Conservation (phyloP, 2,113 vertebrate species). For the Prunella himalayana region DNA sequence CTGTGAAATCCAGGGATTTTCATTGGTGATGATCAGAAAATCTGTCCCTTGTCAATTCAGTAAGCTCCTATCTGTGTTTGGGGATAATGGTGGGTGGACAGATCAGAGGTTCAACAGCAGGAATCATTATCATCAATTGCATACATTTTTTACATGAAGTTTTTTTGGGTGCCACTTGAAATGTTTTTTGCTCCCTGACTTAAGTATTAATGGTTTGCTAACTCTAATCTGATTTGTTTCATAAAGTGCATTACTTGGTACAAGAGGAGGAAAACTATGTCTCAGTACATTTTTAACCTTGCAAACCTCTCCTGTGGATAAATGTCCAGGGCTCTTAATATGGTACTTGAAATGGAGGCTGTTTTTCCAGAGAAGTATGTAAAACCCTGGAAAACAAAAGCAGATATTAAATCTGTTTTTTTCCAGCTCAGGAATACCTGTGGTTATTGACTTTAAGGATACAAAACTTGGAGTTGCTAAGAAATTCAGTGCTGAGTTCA, state of each 20-base stretch:
- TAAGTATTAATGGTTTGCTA: neutral
- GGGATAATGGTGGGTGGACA: neutral
- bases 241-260: neutral
- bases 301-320: neutral
- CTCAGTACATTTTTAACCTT: neutral
- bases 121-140: neutral
- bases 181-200: neutral
- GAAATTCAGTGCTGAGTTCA: neutral
- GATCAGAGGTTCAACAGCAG: neutral
- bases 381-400: neutral
- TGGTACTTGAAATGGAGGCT: neutral
- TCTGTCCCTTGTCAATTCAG: neutral
- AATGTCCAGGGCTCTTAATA: neutral
- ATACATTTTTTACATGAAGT: fast-evolving
- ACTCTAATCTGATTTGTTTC: neutral
- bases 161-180: neutral
- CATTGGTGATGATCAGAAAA: neutral
- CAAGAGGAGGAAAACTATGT: neutral
- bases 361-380: neutral
- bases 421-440: neutral
- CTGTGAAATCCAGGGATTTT: neutral
- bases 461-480: neutral
- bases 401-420: neutral
- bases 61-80: neutral
- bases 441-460: neutral